Evolutionary conservation across 2,797 vertebrate genomes (phyloP), one percentile per base, ranked within the genome.

Genomic region (Miichthys miiuy): DNA sequence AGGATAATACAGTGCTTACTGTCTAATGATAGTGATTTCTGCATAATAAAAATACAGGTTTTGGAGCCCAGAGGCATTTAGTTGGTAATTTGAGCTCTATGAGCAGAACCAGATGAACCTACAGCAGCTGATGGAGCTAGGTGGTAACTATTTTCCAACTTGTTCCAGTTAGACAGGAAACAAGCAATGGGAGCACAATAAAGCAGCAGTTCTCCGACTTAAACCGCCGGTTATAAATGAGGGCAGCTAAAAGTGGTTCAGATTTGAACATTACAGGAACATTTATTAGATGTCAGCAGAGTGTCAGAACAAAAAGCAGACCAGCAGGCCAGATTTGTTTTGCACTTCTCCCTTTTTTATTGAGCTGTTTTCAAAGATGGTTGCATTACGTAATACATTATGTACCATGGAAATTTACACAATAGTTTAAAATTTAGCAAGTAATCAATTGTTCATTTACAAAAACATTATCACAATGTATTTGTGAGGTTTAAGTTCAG

Each of bases 281-380:
- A 47, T 68, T 44, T n/a, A n/a, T 42, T 9, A 12, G 6, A 52
- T 2, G 46, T 61, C 34, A 34, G 34, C 34, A 5, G 16, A 54
- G 18, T n/a, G 3, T 7, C 54, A 44, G 27, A 66, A 69, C 9
- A 72, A 62, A 79, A 9, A 38, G 34, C 61, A 74, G 18, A 81
- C 5, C n/a, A 70, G 6, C 47, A 70, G 48, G 63, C 51, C 2
- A 0, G 16, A 52, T 11, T 2, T 0, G 14, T 63, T 80, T 77
- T 3, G 1, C 23, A 72, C 3, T 63, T 55, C 25, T 82, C 68
- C 57, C 65, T 58, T n/a, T 67, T 87, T 85, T 78, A 85, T 71
- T 79, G 52, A 68, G 52, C 51, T 65, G 13, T 61, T 72, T 75
- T 58, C 47, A 57, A 27, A 75, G 52, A 48, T 0, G 30, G 12